These are phyloP conservation scores for Amphiprion percula DNA, from an alignment of 2,113 vertebrate species.

Conservation along the genomic window DNA sequence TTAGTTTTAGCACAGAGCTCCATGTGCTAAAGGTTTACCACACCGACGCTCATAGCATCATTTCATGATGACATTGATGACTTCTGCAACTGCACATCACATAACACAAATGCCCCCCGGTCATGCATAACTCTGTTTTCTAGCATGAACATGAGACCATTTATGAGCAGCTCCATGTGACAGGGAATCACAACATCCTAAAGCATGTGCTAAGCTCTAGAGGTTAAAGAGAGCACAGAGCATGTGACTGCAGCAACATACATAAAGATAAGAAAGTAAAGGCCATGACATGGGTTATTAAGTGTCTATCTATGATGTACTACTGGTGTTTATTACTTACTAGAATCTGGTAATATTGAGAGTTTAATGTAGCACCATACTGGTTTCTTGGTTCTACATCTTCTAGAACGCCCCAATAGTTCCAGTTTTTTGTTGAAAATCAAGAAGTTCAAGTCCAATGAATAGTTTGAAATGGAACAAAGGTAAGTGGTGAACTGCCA, in stretches of 20 bases:
- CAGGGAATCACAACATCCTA: constrained; percentile 48
- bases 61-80: neutral
- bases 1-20: neutral
- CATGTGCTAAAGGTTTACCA: neutral
- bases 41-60: neutral
- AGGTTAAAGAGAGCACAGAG: constrained; percentile 34
- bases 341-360: neutral
- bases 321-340: neutral
- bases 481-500: no score
- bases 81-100: constrained; percentile 1
- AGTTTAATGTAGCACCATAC: neutral
- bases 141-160: constrained; percentile 21
- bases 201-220: constrained; percentile 42
- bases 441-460: no score
- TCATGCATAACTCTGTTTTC: constrained; percentile 20
- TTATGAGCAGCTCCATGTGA: constrained; percentile 63
- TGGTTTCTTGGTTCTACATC: no score
- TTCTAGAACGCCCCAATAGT: no score
- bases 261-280: neutral
- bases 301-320: neutral
- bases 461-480: no score
- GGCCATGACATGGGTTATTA: neutral
- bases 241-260: constrained; percentile 59
- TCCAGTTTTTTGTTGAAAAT: no score
- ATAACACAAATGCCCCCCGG: neutral